Base-by-base conservation (phyloP, 2,888 invertebrate species). In the Eurytoma adleriae region DNA sequence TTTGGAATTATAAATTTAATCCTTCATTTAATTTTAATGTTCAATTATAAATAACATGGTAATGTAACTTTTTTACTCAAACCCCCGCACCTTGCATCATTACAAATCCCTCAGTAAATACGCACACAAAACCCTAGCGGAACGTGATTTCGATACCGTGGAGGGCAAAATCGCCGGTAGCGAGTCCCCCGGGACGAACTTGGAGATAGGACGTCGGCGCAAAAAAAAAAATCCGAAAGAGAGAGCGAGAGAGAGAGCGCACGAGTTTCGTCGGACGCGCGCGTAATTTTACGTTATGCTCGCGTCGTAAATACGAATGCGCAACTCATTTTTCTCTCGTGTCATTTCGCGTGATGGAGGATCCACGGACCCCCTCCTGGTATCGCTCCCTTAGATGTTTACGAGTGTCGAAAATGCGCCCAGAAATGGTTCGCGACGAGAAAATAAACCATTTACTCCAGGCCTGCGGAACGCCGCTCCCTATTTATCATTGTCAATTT, bases 401-500 rank as follows among this genome's bases (percentile, higher is more conserved):
- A 72, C 78, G 73, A 78, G 56, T 68, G 24, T 57, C 73, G 68
- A 73, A 73, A 79, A 76, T 69, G 72, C 52, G 72, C n/a, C 77
- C 68, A 57, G 30, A 72, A 71, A 78, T 64, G 59, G 40, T 18
- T 4, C 20, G 18, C 59, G 59, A 59, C n/a, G n/a, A 10, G 57
- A 59, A 64, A 40, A 76, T 50, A 52, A 48, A 50, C 52, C 71
- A 57, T 59, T 13, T 48, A 7, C 48, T 12, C 16, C 24, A 20
- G 18, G 27, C 62, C 57, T 57, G 10, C 59, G 59, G 12, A 20
- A 24, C 20, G 20, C 18, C 59, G 4, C 30, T 70, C 20, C 50
- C 71, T 64, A 72, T 80, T 72, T 57, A 57, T 80, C 76, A 72
- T 73, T 80, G 77, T 80, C 72, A 72, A 80, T 80, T 73, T 70